A percentile compares a stretch with the other conserved stretches of the same genome.
Evolutionary conservation across 2,797 vertebrate species (phyloP).

Genomic region (Rhodeus uyekii): DNA sequence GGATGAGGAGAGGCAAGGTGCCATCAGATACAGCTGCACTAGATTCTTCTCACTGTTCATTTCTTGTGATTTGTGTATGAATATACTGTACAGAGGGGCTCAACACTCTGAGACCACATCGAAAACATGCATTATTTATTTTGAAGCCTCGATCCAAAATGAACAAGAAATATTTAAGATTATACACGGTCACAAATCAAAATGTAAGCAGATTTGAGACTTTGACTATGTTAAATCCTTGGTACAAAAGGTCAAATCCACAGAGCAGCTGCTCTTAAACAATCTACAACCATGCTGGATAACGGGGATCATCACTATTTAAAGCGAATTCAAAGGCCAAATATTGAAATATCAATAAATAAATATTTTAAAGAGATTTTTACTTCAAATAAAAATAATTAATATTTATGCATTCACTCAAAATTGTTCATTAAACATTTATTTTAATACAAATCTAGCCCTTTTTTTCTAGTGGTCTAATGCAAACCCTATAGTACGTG

Average conservation of each 20-base stretch:
- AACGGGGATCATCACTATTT: not conserved
- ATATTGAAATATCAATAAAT: not conserved
- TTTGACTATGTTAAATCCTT: conserved; percentile 17
- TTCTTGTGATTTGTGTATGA: not conserved
- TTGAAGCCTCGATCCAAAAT: not conserved
- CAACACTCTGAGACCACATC: not conserved
- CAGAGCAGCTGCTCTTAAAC: not conserved
- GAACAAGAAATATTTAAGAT: conserved; percentile 1
- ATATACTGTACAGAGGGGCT: not conserved
- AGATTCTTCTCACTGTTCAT: conserved; percentile 2
- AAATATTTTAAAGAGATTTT: not conserved
- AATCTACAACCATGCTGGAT: not conserved
- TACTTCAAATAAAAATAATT: not conserved
- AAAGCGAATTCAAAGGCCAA: not conserved
- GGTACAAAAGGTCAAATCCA: conserved; percentile 7
- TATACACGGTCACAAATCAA: not conserved
- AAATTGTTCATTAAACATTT: not conserved
- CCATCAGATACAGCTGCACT: not conserved
- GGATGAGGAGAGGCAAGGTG: conserved; percentile 6
- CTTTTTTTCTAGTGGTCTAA: not conserved
- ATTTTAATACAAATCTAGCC: not conserved
- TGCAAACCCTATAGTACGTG: not conserved
- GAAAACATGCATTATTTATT: not conserved
- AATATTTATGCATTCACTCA: not conserved
- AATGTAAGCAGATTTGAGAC: conserved; percentile 25